Conservation (phyloP, 1,140 invertebrate species). For the Gryon sp. region DNA sequence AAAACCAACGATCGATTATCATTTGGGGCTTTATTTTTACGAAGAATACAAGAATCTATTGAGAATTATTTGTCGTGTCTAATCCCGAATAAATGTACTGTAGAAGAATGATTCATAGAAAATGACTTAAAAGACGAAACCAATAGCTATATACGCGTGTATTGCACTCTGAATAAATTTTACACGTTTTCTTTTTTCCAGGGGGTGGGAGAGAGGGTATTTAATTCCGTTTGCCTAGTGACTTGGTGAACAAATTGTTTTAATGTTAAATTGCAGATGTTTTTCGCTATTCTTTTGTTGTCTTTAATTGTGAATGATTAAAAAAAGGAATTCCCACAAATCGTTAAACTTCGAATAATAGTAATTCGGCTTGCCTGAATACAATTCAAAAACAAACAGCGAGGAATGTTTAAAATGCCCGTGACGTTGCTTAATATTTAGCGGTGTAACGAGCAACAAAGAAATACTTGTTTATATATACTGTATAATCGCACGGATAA, state of each 20-base stretch:
- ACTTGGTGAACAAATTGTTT: slow-evolving; percentile 41
- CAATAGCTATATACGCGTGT: slow-evolving; percentile 8
- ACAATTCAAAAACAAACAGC: slow-evolving; percentile 10
- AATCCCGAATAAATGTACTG: slow-evolving; percentile 54
- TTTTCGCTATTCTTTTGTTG: slow-evolving; percentile 37
- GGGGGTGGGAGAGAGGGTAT: too few species aligned
- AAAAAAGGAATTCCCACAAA: slow-evolving; percentile 23
- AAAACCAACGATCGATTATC: slow-evolving; percentile 53
- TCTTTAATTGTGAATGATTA: slow-evolving; percentile 38
- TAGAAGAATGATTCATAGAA: slow-evolving; percentile 57
- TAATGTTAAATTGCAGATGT: slow-evolving; percentile 46
- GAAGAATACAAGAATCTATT: slow-evolving; percentile 45
- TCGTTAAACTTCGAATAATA: slow-evolving; percentile 18
- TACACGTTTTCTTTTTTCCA: slow-evolving; percentile 24
- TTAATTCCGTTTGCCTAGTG: slow-evolving; percentile 37
- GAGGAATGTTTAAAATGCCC: background rate
- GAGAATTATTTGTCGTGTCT: slow-evolving; percentile 49
- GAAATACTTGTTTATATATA: background rate
- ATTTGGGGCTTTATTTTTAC: slow-evolving; percentile 35
- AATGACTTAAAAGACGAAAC: slow-evolving; percentile 51
- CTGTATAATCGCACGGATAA: too few species aligned
- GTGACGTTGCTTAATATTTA: background rate
- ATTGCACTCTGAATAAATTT: slow-evolving; percentile 27
- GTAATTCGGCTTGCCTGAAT: background rate
- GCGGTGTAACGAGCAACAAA: background rate